Evolutionary conservation across 2,113 vertebrate genomes (phyloP), one percentile per base, ranked within the genome.

Genomic region (Anolis carolinensis): DNA sequence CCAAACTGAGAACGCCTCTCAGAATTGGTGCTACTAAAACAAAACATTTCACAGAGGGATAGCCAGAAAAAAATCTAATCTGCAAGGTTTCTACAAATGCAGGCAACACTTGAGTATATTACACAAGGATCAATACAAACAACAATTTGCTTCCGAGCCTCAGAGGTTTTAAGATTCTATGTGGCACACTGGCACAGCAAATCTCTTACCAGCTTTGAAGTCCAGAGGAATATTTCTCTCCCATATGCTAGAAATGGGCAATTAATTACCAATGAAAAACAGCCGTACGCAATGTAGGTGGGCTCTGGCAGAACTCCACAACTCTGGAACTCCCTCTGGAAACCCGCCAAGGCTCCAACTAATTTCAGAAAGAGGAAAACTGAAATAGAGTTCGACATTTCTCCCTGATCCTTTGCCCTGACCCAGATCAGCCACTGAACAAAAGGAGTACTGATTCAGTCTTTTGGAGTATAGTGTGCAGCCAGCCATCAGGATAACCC

Each of bases 391-490:
- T 71, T 14, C n/a, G 52, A 23, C 27, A 75, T 27, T 2, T 83
- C 36, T 75, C 8, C 3, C 44, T 75, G 72, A 84, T 75, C 20
- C 27, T 48, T 75, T 36, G 18, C 72, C 13, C 36, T 44, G 72
- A 84, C 55, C 72, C 55, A 65, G 55, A 65, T 84, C 36, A 39
- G 62, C 36, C 36, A n/a, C 5, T 39, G 11, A 82, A 82, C 65
- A 82, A 82, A 83, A 75, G 55, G 9, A 75, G 25, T 34, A 63
- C 25, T 63, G 75, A 74, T n/a, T 65, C 71, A n/a, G 27, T 65
- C 82, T 84, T 83, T 84, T 63, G 62, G 82, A 10, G 52, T 59
- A 59, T 59, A 59, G 14, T 50, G 44, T 74, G 62, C 21, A 62
- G 71, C 25, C 70, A 62, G 50, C 81, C 81, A 59, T 74, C 36